These are phyloP conservation scores for Linyphia triangularis DNA, from an alignment of 2,888 invertebrate genomes.

Conservation along the genomic window DNA sequence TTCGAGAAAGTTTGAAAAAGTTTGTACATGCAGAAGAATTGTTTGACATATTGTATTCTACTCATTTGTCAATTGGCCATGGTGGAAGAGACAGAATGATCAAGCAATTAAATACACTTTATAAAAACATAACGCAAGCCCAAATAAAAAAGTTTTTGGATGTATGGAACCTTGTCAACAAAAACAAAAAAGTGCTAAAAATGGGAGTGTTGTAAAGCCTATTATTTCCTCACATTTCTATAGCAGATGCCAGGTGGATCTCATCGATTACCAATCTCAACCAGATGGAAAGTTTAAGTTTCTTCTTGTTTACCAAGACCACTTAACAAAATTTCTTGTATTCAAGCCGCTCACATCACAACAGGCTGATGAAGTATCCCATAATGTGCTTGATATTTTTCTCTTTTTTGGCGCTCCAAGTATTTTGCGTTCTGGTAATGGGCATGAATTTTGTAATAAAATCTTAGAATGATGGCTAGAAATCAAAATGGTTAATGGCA, in stretches of 20 bases:
- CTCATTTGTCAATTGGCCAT: slow-evolving; percentile 45
- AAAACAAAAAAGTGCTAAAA: slow-evolving; percentile 30
- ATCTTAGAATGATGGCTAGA: slow-evolving; percentile 32
- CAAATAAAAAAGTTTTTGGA: slow-evolving; percentile 49
- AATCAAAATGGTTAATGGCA: slow-evolving; percentile 33
- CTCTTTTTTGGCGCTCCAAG: slow-evolving; percentile 65
- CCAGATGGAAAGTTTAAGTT: slow-evolving; percentile 75
- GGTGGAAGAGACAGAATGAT: slow-evolving; percentile 50
- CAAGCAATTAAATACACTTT: slow-evolving; percentile 44
- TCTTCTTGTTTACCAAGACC: slow-evolving; percentile 77
- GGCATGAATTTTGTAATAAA: slow-evolving; percentile 70
- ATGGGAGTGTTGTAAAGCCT: slow-evolving; percentile 19
- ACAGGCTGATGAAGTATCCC: slow-evolving; percentile 61
- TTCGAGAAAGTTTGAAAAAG: no score
- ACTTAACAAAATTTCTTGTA: slow-evolving; percentile 76
- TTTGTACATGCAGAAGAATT: no score
- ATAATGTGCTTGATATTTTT: slow-evolving; percentile 74
- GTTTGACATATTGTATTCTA: slow-evolving; percentile 47
- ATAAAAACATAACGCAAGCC: slow-evolving; percentile 54
- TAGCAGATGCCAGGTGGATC: slow-evolving; percentile 70
- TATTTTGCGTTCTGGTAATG: slow-evolving; percentile 75
- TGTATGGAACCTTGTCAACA: slow-evolving; percentile 64
- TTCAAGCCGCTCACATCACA: slow-evolving; percentile 73
- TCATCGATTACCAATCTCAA: slow-evolving; percentile 76
- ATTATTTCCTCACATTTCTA: slow-evolving; percentile 27